Percentiles rank a stretch among this genome's conserved stretches.
Conservation (phyloP, 2,797 vertebrate genomes). For the Novumbra hubbsi region DNA sequence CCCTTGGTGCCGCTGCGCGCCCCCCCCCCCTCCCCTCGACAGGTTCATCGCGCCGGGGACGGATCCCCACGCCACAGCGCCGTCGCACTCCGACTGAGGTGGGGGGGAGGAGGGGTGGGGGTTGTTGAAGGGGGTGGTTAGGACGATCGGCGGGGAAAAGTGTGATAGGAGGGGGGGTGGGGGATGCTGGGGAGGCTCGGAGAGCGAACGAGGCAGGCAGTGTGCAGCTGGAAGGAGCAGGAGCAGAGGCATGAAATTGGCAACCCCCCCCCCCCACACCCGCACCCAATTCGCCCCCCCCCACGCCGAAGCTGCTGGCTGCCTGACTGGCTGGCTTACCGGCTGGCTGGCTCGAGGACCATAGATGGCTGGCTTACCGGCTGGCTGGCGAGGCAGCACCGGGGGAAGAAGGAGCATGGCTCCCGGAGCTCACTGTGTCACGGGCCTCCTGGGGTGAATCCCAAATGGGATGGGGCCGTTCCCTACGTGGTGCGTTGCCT, state of each 20-base stretch:
- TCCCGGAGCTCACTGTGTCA: too few relatives aligned
- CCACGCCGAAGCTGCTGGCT: constrained; percentile 23
- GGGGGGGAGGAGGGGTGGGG: constrained; percentile 10
- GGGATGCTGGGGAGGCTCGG: constrained; percentile 31
- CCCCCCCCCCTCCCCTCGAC: constrained; percentile 8
- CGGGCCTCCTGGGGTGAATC: constrained; percentile 39
- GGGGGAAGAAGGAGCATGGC: constrained; percentile 3
- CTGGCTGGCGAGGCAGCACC: neutral
- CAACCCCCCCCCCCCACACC: constrained; percentile 48
- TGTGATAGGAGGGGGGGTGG: constrained; percentile 26
- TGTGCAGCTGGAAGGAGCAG: constrained; percentile 68
- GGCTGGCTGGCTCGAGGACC: neutral
- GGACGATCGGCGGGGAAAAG: constrained; percentile 32
- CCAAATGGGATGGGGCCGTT: neutral
- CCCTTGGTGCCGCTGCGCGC: constrained; percentile 23
- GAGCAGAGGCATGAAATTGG: constrained; percentile 77
- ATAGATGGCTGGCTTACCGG: neutral
- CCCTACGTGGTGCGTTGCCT: neutral
- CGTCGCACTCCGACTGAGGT: constrained; percentile 47
- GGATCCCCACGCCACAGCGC: constrained; percentile 46
- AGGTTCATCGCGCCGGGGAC: constrained; percentile 52
- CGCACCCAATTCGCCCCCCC: constrained; percentile 16
- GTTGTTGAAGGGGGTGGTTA: constrained; percentile 1
- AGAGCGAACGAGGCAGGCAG: constrained; percentile 34
- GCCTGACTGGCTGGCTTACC: neutral